Percentiles rank a stretch among this genome's conserved stretches.
phyloP scores from a whole-genome alignment of 2,113 vertebrate species.

The Oreochromis spilurus region DNA sequence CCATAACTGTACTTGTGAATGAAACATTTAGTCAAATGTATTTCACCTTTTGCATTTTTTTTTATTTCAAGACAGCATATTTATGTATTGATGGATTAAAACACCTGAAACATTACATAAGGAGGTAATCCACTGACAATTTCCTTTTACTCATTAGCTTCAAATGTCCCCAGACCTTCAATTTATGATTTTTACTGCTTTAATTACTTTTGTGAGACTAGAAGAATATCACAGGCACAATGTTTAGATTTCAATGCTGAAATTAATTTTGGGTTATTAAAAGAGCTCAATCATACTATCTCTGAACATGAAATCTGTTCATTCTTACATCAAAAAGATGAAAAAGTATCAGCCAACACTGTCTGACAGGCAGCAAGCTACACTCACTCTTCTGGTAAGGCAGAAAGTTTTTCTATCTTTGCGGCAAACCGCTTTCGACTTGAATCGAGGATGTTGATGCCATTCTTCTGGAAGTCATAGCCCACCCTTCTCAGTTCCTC shows the following conservation, averaged over 20 bases:
- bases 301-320: not conserved
- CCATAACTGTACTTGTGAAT: not conserved
- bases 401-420: slow-evolving; percentile 65
- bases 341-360: not conserved
- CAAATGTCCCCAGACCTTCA: not conserved
- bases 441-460: slow-evolving; percentile 65
- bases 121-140: not conserved
- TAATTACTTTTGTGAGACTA: not conserved
- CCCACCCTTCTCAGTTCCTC: slow-evolving; percentile 51
- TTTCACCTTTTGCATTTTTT: not conserved
- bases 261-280: not conserved
- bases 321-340: not conserved
- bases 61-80: not conserved
- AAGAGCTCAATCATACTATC: not conserved
- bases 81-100: not conserved
- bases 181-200: not conserved
- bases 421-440: slow-evolving; percentile 72
- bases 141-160: not conserved
- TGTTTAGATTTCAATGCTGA: not conserved
- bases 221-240: not conserved
- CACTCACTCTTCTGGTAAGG: not conserved
- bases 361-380: not conserved
- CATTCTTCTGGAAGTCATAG: slow-evolving; percentile 74
- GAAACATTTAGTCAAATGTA: not conserved
- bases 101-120: not conserved